A percentile compares a stretch with the other conserved stretches of the same genome.
Evolutionary conservation across 2,888 invertebrate genomes (phyloP).

Genomic region (Catocala fraxini): DNA sequence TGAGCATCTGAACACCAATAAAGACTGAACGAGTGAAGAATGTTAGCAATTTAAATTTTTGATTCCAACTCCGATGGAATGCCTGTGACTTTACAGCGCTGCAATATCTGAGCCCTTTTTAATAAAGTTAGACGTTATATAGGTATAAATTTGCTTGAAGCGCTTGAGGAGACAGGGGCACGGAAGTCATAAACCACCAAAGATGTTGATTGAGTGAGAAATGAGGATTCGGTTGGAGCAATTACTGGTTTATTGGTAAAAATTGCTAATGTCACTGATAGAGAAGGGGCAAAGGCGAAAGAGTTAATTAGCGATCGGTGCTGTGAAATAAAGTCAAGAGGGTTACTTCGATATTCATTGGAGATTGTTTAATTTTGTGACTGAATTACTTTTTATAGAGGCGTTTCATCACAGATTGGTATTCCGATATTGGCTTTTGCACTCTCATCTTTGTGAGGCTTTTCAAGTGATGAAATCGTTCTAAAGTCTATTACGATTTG

Average conservation of each 20-base stretch:
- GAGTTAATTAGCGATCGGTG: constrained; percentile 67
- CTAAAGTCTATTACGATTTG: too few relatives aligned
- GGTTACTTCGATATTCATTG: constrained; percentile 29
- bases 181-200: constrained; percentile 68
- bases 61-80: constrained; percentile 69
- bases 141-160: constrained; percentile 63
- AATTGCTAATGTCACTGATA: constrained; percentile 69
- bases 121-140: constrained; percentile 68
- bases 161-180: constrained; percentile 50
- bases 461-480: too few relatives aligned
- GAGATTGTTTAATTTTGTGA: constrained; percentile 15
- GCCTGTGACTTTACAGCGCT: constrained; percentile 66
- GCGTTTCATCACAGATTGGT: constrained; percentile 1
- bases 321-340: constrained; percentile 43
- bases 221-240: constrained; percentile 65
- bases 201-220: constrained; percentile 74
- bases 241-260: constrained; percentile 73
- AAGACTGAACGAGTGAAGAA: constrained; percentile 73
- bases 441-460: not conserved
- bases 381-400: constrained; percentile 16
- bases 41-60: constrained; percentile 81
- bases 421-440: constrained; percentile 9
- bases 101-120: constrained; percentile 67
- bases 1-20: constrained; percentile 63
- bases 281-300: constrained; percentile 30